A percentile compares a stretch with the other conserved stretches of the same genome.
Evolutionary conservation across 53 echinoderm and acorn worm genomes (phyloP).

Genomic region (Arbacia lixula): DNA sequence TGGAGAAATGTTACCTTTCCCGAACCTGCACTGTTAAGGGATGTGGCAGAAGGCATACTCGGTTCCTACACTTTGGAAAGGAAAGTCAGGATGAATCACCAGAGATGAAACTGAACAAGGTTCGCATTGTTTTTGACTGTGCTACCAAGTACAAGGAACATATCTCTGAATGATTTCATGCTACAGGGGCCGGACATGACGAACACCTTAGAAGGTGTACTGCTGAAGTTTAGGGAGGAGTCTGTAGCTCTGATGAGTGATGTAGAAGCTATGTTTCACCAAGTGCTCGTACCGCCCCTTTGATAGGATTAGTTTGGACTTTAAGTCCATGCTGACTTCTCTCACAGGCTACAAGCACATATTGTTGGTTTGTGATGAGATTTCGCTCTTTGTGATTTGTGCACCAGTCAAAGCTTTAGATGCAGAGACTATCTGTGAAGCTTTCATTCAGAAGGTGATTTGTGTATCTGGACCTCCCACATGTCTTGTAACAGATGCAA

Average conservation of each 20-base stretch:
- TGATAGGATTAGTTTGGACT: constrained; percentile 34
- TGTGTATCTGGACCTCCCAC: constrained; percentile 54
- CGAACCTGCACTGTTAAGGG: no score
- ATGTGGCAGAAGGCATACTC: no score
- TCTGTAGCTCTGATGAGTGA: constrained; percentile 52
- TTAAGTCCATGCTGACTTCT: constrained; percentile 40
- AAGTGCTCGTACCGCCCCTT: not conserved
- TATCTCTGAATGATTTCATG: constrained; percentile 51
- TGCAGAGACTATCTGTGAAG: constrained; percentile 26
- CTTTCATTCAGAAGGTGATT: constrained; percentile 26
- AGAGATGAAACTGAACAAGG: constrained; percentile 28
- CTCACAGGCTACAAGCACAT: constrained; percentile 1
- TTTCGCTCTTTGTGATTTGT: not conserved
- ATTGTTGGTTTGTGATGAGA: constrained; percentile 3
- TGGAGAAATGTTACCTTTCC: no score
- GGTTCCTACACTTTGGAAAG: no score
- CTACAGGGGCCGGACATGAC: constrained; percentile 58
- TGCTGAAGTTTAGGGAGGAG: constrained; percentile 56
- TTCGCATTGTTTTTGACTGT: constrained; percentile 13
- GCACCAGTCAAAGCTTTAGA: not conserved
- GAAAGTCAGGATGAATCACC: no score
- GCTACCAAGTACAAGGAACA: constrained; percentile 56
- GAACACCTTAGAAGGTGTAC: constrained; percentile 46
- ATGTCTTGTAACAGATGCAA: constrained; percentile 55
- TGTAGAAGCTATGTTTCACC: not conserved